These are phyloP conservation scores for Tamandua tetradactyla DNA, from an alignment of 2,797 vertebrate species.

Conservation along the genomic window DNA sequence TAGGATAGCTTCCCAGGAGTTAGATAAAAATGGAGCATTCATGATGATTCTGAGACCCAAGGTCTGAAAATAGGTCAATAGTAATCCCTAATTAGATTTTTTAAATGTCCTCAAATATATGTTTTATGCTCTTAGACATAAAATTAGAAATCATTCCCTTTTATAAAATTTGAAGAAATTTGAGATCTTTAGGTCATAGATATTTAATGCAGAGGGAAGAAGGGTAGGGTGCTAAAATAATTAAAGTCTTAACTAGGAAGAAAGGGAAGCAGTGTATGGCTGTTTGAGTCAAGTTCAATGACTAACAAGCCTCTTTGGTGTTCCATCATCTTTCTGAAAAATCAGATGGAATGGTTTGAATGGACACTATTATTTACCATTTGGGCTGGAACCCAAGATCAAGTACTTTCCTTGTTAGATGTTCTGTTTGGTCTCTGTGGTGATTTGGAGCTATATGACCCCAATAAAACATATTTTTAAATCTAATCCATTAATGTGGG, in stretches of 20 bases:
- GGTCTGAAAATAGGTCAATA: constrained; percentile 37
- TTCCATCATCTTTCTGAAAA: background rate
- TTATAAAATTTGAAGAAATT: background rate
- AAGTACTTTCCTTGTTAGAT: background rate
- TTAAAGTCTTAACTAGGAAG: background rate
- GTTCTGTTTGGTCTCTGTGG: background rate
- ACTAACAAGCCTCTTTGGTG: background rate
- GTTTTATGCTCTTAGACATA: background rate
- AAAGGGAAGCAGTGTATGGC: background rate
- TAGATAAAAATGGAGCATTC: constrained; percentile 9
- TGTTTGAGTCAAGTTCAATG: background rate
- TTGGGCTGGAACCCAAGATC: background rate
- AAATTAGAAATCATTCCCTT: constrained; percentile 41
- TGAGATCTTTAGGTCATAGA: background rate
- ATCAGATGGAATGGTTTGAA: background rate
- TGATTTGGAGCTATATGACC: too few relatives aligned
- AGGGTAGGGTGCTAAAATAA: background rate
- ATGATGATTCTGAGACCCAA: background rate
- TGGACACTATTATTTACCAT: background rate
- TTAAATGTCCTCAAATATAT: background rate
- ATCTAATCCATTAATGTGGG: too few relatives aligned
- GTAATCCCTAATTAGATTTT: constrained; percentile 12
- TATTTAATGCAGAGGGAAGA: background rate
- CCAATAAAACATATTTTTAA: too few relatives aligned
- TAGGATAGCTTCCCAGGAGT: background rate